Percentiles rank a stretch among this genome's conserved stretches.
phyloP scores from a whole-genome alignment of 2,888 invertebrate genomes.

The Zaprionus bogoriensis region DNA sequence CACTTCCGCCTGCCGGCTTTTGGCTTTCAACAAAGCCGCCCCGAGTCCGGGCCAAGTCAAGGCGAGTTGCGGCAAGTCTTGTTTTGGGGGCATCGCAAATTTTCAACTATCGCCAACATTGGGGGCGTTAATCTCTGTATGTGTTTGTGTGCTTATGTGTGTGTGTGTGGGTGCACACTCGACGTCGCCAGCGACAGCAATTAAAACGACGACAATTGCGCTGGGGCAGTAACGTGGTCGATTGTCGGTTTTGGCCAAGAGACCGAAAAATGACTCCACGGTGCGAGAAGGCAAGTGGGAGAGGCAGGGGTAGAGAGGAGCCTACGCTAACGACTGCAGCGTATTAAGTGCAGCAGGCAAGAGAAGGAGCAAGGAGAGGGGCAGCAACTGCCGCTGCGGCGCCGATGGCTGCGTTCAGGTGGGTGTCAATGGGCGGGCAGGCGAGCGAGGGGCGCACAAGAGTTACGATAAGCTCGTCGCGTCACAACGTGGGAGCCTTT shows the following conservation, averaged over 20 bases:
- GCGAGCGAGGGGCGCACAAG: slow-evolving; percentile 13
- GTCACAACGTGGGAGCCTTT: slow-evolving; percentile 74
- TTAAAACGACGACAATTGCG: slow-evolving; percentile 73
- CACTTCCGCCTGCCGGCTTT: no score
- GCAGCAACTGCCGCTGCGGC: slow-evolving; percentile 43
- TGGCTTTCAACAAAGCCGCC: no score
- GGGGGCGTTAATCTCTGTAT: slow-evolving; percentile 57
- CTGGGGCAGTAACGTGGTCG: slow-evolving; percentile 61
- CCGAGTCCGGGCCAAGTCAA: no score
- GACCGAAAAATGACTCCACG: slow-evolving; percentile 57
- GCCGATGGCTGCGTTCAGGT: slow-evolving; percentile 32
- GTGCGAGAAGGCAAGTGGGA: not conserved
- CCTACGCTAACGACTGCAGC: slow-evolving; percentile 38
- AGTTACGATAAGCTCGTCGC: slow-evolving; percentile 66
- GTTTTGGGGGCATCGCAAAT: slow-evolving; percentile 1
- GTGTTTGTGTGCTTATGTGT: no score
- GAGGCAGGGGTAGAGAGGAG: slow-evolving; percentile 34
- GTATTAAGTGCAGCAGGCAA: slow-evolving; percentile 18
- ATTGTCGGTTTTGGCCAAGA: slow-evolving; percentile 51
- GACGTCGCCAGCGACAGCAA: slow-evolving; percentile 55
- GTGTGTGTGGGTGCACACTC: slow-evolving; percentile 47
- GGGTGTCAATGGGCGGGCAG: slow-evolving; percentile 28
- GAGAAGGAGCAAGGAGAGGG: slow-evolving; percentile 47
- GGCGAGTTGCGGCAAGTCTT: no score
- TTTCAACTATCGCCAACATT: slow-evolving; percentile 35